Conservation (phyloP, 2,113 vertebrate genomes). For the Danio rerio region DNA sequence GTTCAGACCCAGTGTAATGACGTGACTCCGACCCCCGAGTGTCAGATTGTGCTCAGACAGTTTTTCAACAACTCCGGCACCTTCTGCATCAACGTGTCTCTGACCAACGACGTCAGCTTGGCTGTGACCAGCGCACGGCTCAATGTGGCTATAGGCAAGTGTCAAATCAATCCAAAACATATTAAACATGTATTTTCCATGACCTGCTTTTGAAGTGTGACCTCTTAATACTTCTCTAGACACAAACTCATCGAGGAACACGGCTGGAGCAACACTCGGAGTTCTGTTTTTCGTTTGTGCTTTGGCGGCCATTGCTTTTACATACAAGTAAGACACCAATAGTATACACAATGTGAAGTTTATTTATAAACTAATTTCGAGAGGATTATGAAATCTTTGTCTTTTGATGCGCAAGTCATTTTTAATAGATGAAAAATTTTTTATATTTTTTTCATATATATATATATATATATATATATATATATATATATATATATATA, state of each 20-base stretch:
- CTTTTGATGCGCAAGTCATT: too few species aligned
- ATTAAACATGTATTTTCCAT: not conserved
- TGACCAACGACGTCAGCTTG: constrained; percentile 87
- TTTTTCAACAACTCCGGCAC: constrained; percentile 85
- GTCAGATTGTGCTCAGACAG: constrained; percentile 88
- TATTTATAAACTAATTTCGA: too few species aligned
- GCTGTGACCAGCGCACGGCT: constrained; percentile 86
- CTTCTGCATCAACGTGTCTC: constrained; percentile 92
- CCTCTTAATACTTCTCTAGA: constrained; percentile 55
- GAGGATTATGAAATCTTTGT: too few species aligned
- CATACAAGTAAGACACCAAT: constrained; percentile 82
- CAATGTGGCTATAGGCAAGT: constrained; percentile 78
- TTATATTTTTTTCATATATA: too few species aligned
- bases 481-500: too few species aligned
- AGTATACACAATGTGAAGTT: too few species aligned
- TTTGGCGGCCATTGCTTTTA: constrained; percentile 77
- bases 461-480: too few species aligned
- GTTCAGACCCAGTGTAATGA: constrained; percentile 79
- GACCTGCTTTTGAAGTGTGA: not conserved
- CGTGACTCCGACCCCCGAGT: constrained; percentile 81
- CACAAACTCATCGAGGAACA: constrained; percentile 67
- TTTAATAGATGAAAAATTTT: too few species aligned
- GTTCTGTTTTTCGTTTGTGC: constrained; percentile 75
- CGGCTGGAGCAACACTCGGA: constrained; percentile 76
- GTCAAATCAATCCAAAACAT: not conserved